Percentiles rank a stretch among this genome's conserved stretches.
Evolutionary conservation across 2,113 vertebrate genomes (phyloP).

Genomic region (Theristicus caerulescens): DNA sequence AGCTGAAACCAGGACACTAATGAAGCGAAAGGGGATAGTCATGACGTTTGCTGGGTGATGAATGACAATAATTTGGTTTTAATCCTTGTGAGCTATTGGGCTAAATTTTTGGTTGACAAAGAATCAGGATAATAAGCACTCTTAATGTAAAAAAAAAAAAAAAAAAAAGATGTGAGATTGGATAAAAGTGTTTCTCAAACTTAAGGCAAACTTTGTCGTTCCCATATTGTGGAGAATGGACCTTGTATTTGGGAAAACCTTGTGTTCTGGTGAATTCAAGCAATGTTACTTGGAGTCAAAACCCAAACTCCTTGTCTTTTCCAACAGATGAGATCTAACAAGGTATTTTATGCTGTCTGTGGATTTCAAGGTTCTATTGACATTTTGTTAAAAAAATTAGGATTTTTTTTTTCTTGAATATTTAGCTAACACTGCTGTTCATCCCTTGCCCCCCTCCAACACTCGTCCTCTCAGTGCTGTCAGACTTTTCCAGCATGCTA

Average conservation of each 20-base stretch:
- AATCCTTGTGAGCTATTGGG: not conserved
- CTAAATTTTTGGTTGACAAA: not conserved
- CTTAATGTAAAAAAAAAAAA: not conserved
- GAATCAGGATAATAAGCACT: not conserved
- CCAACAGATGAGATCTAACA: not conserved
- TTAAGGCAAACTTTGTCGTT: not conserved
- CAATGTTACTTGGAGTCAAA: not conserved
- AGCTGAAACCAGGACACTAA: not conserved
- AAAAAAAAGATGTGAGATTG: not conserved
- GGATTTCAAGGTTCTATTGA: not conserved
- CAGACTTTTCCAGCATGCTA: not conserved
- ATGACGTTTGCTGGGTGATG: not conserved
- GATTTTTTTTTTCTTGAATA: not conserved
- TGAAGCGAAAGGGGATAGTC: not conserved
- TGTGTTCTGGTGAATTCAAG: not conserved
- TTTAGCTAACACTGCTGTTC: not conserved
- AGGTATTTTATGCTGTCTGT: not conserved
- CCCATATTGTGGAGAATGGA: not conserved
- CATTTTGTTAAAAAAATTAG: not conserved
- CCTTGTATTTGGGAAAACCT: not conserved
- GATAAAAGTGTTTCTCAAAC: not conserved
- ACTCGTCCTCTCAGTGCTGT: not conserved
- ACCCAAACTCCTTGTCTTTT: not conserved
- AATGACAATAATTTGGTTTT: not conserved
- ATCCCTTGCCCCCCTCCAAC: not conserved